Evolutionary conservation across 2,797 vertebrate genomes (phyloP).

Genomic region (Denticeps clupeoides): DNA sequence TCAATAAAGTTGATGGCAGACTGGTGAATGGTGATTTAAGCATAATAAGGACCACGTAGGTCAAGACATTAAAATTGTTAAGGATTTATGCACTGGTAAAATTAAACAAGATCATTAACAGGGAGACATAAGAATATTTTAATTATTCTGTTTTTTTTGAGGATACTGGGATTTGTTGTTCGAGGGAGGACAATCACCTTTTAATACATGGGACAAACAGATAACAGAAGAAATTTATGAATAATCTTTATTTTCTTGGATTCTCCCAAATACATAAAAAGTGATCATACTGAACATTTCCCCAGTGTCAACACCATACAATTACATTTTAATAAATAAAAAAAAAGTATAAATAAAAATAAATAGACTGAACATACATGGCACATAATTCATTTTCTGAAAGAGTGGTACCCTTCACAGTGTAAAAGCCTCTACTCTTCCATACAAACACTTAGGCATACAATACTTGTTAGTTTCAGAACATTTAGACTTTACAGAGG

Average conservation of each 20-base stretch:
- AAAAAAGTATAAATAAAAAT: constrained; percentile 63
- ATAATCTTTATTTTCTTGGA: constrained; percentile 63
- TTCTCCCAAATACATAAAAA: constrained; percentile 55
- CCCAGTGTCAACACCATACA: constrained; percentile 53
- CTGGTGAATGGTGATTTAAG: too few relatives aligned
- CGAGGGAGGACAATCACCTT: background rate
- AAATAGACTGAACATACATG: constrained; percentile 60
- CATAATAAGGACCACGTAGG: too few relatives aligned
- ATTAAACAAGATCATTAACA: too few relatives aligned
- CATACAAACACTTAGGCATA: too few relatives aligned
- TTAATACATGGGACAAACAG: background rate
- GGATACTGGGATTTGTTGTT: background rate
- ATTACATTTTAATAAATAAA: constrained; percentile 65
- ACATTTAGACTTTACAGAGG: constrained; percentile 58
- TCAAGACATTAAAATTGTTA: too few relatives aligned
- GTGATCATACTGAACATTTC: constrained; percentile 58
- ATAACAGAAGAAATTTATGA: constrained; percentile 32
- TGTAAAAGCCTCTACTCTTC: too few relatives aligned
- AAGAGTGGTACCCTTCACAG: constrained; percentile 61
- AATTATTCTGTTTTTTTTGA: background rate
- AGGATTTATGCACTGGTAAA: too few relatives aligned
- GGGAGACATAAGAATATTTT: too few relatives aligned
- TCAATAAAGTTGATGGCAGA: too few relatives aligned
- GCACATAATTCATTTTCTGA: constrained; percentile 54
- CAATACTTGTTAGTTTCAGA: constrained; percentile 37